phyloP scores from a whole-genome alignment of 2,888 invertebrate genomes.

The Hirtodrosophila trivittata region DNA sequence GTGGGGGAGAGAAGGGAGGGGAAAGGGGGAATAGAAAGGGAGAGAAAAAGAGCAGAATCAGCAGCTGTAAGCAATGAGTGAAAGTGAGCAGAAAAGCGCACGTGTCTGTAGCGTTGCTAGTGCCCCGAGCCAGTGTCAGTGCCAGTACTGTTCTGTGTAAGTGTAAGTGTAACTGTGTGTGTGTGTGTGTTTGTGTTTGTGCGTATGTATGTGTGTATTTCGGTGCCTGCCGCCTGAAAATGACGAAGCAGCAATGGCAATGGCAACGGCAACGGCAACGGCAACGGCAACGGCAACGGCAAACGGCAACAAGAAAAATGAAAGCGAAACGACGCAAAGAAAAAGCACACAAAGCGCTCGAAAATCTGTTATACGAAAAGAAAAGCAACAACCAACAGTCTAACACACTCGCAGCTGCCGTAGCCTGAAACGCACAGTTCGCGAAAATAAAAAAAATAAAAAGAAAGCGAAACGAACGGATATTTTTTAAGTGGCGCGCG shows the following conservation, averaged over 20 bases:
- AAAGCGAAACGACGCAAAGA: slow-evolving; percentile 55
- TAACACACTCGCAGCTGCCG: background rate
- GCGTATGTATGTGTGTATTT: slow-evolving; percentile 21
- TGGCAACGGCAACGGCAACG: slow-evolving; percentile 60
- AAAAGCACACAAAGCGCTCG: slow-evolving; percentile 67
- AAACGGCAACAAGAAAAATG: slow-evolving; percentile 58
- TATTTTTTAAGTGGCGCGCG: slow-evolving; percentile 69
- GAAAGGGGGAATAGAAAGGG: slow-evolving; percentile 29
- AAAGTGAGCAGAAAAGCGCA: slow-evolving; percentile 79
- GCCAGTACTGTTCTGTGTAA: slow-evolving; percentile 20
- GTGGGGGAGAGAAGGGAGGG: slow-evolving; percentile 4
- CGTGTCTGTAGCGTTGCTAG: slow-evolving; percentile 65
- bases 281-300: slow-evolving; percentile 69
- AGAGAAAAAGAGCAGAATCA: slow-evolving; percentile 34
- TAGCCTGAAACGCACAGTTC: slow-evolving; percentile 23
- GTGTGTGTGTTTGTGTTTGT: background rate
- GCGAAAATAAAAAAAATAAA: slow-evolving; percentile 10
- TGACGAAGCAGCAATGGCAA: slow-evolving; percentile 73
- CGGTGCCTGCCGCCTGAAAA: slow-evolving; percentile 60
- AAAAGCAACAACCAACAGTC: slow-evolving; percentile 39
- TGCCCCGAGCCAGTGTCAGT: slow-evolving; percentile 44
- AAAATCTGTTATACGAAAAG: slow-evolving; percentile 77
- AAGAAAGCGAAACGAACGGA: slow-evolving; percentile 54
- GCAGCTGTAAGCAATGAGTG: slow-evolving; percentile 74
- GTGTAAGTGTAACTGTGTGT: background rate